Conservation (phyloP, 2,113 vertebrate species). For the Arvicanthis niloticus region DNA sequence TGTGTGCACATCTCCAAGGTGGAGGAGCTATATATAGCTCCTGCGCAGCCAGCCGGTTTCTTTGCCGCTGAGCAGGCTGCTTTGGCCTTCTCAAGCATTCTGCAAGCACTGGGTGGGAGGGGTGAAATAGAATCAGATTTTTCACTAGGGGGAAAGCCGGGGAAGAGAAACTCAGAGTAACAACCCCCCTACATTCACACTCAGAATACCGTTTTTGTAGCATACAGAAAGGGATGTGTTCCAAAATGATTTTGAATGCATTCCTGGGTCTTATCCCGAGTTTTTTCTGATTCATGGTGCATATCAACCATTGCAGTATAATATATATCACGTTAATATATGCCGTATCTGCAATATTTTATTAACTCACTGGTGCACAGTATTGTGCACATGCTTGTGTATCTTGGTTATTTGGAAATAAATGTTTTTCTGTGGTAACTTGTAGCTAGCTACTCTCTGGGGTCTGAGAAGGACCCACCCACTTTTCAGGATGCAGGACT, state of each 20-base stretch:
- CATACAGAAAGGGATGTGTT: neutral
- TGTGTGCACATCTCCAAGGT: conserved; percentile 71
- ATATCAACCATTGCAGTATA: neutral
- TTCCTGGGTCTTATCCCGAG: neutral
- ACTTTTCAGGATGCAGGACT: neutral
- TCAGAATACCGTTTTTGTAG: conserved; percentile 20
- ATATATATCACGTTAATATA: neutral
- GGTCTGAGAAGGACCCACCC: neutral
- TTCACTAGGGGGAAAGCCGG: conserved; percentile 35
- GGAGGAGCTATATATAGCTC: conserved; percentile 80
- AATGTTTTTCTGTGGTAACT: neutral
- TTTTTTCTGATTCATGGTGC: conserved; percentile 36
- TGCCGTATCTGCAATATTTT: neutral
- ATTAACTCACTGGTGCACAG: neutral
- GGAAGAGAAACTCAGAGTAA: conserved; percentile 33
- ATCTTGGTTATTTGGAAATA: neutral
- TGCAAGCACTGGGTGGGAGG: conserved; percentile 66
- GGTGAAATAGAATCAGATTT: conserved; percentile 60
- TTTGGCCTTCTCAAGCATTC: conserved; percentile 73
- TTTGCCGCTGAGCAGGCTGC: conserved; percentile 73
- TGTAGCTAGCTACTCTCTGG: neutral
- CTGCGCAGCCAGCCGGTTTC: conserved; percentile 60
- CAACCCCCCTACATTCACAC: neutral
- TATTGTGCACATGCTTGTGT: neutral
- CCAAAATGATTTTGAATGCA: conserved; percentile 49